Evolutionary conservation across 2,113 vertebrate species (phyloP).

Genomic region (Hippocampus zosterae): DNA sequence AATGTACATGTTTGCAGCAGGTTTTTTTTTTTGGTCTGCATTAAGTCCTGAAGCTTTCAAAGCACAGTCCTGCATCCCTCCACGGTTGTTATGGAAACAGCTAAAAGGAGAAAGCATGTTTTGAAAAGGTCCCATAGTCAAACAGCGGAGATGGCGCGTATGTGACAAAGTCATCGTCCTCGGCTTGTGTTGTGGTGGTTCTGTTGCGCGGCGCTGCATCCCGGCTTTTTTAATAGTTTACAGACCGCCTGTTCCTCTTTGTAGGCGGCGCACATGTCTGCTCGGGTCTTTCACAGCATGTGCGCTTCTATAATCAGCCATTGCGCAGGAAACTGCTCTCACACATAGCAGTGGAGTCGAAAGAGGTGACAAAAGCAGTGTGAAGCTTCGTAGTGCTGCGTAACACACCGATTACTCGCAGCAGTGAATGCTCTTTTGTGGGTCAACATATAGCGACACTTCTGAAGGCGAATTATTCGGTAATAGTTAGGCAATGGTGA

Average conservation of each 20-base stretch:
- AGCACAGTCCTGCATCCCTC: conserved; percentile 57
- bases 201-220: conserved; percentile 22
- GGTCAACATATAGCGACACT: too few relatives aligned
- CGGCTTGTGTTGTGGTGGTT: neutral
- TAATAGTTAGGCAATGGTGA: neutral
- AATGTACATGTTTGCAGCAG: conserved; percentile 21
- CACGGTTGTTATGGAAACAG: conserved; percentile 76
- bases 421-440: neutral
- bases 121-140: conserved; percentile 55
- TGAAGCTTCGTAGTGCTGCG: too few relatives aligned
- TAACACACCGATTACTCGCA: neutral
- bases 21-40: conserved; percentile 20
- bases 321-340: neutral
- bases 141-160: conserved; percentile 31
- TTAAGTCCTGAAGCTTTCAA: conserved; percentile 70
- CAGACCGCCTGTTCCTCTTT: conserved; percentile 20
- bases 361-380: neutral
- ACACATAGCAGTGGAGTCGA: neutral
- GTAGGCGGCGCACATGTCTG: conserved; percentile 20
- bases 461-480: too few relatives aligned
- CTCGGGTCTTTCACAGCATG: conserved; percentile 13
- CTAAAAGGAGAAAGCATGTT: conserved; percentile 64
- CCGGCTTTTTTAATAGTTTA: conserved; percentile 20
- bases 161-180: conserved; percentile 24
- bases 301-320: conserved; percentile 12